Conservation (phyloP, 2,113 vertebrate species). For the Petrocephalus microphthalmus region DNA sequence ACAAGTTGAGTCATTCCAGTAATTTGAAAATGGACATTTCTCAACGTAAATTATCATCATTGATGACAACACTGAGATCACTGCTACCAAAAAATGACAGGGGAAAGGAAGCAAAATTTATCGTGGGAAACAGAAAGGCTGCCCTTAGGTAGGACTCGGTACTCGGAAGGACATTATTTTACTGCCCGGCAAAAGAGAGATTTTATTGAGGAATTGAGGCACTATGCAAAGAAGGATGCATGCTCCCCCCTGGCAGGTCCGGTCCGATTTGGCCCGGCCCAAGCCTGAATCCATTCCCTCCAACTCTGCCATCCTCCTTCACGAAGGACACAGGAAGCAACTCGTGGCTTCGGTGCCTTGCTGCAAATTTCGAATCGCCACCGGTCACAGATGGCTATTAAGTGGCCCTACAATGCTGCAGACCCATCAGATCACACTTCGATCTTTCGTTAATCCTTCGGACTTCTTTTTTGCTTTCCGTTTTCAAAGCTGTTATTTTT, state of each 20-base stretch:
- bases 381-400: conserved; percentile 93
- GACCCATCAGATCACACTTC: conserved; percentile 89
- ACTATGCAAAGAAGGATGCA: not conserved
- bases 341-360: conserved; percentile 94
- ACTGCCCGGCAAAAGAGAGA: not conserved
- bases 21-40: not conserved
- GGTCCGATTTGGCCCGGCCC: not conserved
- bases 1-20: not conserved
- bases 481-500: conserved; percentile 56
- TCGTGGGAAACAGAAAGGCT: not conserved
- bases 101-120: not conserved
- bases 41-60: not conserved
- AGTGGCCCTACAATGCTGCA: conserved; percentile 99
- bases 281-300: not conserved
- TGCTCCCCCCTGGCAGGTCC: not conserved
- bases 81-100: not conserved
- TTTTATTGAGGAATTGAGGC: not conserved
- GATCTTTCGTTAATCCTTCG: conserved; percentile 69
- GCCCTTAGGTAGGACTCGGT: not conserved
- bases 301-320: not conserved
- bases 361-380: conserved; percentile 89
- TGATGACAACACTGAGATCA: not conserved
- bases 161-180: not conserved
- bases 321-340: conserved; percentile 64
- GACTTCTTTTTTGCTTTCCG: conserved; percentile 43